Conservation (phyloP, 2,113 vertebrate genomes). For the Sinosuthora webbiana region DNA sequence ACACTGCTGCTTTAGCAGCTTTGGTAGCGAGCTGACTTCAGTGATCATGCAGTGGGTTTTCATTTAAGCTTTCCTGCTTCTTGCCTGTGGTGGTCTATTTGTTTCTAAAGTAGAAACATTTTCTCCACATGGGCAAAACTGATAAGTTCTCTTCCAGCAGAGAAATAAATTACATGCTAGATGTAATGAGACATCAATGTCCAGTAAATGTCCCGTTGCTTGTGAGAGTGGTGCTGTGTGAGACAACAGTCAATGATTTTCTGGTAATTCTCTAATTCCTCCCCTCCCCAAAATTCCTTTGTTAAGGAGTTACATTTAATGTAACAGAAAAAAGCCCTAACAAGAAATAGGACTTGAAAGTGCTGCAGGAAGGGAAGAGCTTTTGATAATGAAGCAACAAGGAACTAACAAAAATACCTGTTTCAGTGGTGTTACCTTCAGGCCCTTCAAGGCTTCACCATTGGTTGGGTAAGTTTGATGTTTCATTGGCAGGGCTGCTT, state of each 20-base stretch:
- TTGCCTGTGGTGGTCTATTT: conserved; percentile 69
- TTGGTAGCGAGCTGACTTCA: conserved; percentile 1
- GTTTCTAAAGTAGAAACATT: conserved; percentile 72
- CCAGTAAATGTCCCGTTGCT: conserved; percentile 70
- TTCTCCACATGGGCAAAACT: conserved; percentile 75
- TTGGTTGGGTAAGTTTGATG: neutral
- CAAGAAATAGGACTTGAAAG: neutral
- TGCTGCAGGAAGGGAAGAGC: neutral
- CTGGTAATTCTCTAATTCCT: conserved; percentile 71
- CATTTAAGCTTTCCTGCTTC: conserved; percentile 72
- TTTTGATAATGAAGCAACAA: neutral
- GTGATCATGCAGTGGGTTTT: conserved; percentile 53
- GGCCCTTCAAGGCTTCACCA: neutral
- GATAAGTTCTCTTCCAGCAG: conserved; percentile 75
- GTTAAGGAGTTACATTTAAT: neutral
- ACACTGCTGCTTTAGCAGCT: neutral
- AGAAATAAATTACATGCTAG: conserved; percentile 79
- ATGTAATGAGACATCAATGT: conserved; percentile 74
- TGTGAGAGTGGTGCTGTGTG: conserved; percentile 29
- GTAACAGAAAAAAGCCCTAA: neutral
- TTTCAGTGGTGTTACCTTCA: neutral
- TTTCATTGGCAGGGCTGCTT: neutral
- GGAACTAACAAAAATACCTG: neutral
- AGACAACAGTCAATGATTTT: conserved; percentile 68
- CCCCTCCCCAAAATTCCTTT: neutral